Base-by-base conservation (phyloP, 2,797 vertebrate genomes). In the Xiphophorus birchmanni region DNA sequence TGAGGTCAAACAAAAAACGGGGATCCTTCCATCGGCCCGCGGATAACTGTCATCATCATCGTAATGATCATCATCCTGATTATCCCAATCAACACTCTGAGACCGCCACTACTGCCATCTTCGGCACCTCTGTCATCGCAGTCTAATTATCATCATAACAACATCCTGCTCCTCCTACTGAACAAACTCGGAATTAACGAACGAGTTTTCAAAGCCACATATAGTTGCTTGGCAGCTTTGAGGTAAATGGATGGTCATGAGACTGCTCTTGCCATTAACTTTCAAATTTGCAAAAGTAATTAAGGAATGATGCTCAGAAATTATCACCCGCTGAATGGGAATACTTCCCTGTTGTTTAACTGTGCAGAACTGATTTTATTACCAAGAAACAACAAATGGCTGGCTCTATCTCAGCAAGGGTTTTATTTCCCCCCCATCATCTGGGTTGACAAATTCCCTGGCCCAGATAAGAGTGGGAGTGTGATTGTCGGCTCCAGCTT, bases 351-450 rank as follows among this genome's bases (percentile, higher is more conserved):
- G 77, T 87, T 83, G 87, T 82, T 84, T 81, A 79, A 88, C 77
- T 45, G 84, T 69, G 80, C 88, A 86, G 87, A 90, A 84, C 80
- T 80, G 81, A 92, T 90, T 91, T 91, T 77, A 84, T 89, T 89
- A 90, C 74, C 58, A 77, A 83, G 84, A 83, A 88, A 90, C 82
- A 87, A 85, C 83, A 87, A 85, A 85, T 52, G 40, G 67, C 52
- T 86, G 89, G 89, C 82, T 58, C 1, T 0, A 1, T 15, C 58
- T 79, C 87, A 87, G 42, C 21, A 9, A 80, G 73, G 76, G 73
- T 81, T 88, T 89, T 75, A 72, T 84, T 81, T 79, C 63, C 56
- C 1, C 1, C 9, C 1, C 6, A 0, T 82, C 82, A 10, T 80
- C 45, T n/a, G 54, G 35, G 71, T 71, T 77, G 50, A 85, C 67